Base-by-base conservation (phyloP, 1,140 invertebrate species). In the Akabosia matsudoensis region DNA sequence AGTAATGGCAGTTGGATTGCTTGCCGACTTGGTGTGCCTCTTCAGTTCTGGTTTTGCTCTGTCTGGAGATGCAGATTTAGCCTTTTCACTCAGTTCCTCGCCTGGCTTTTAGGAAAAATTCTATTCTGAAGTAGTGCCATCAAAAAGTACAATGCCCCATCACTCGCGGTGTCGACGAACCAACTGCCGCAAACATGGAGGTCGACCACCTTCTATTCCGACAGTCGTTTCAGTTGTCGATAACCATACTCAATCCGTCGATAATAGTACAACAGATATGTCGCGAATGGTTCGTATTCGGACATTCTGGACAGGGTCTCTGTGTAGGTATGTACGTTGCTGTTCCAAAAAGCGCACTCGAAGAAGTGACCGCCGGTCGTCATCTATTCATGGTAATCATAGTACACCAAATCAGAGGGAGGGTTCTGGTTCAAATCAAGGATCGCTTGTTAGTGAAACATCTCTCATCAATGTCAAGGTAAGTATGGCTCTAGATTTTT, bases 371-470 rank as follows among this genome's bases (percentile, higher is more conserved):
- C 61, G 10, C 24, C 61, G 28, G 10, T 7, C 24, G 7, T 4
- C 18, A 7, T 18, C 3, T 37, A 3, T 72, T 37, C 70, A 72
- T 30, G 67, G 4, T 10, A 31, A 31, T 13, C 67, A 31, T n/a
- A n/a, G 10, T 13, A 72, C 33, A 45, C 37, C 37, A 7, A 18
- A 72, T 4, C 24, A 80, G 4, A 30, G 74, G 22, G 78, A 79
- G 26, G 79, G 75, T 2, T 79, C 78, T 0, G 78, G 74, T 10
- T 79, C 78, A 7, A 79, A 79, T 74, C 79, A 80, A 51, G 77
- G 75, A 1, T 78, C 77, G 10, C 22, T 80, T 13, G 79, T 70
- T 7, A 78, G 77, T 54, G 79, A 80, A 45, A 76, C 72, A 71
- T 78, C 77, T 30, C 67, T 67, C 33, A 52, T 76, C 31, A 74